These are phyloP conservation scores for Mizuhopecten yessoensis DNA, from an alignment of 1,140 invertebrate species.

Conservation along the genomic window DNA sequence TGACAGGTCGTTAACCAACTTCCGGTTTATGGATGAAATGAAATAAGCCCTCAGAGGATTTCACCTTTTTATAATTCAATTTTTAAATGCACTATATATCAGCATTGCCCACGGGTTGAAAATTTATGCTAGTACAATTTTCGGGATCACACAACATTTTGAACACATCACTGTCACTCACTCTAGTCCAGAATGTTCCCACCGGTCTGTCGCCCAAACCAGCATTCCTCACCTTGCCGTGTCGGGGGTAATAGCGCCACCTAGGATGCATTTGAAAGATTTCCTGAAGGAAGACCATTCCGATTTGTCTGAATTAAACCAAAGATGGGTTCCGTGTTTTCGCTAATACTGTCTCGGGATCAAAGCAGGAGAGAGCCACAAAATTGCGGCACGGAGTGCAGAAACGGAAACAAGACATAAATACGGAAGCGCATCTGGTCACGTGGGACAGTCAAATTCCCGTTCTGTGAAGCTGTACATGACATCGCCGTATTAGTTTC, in stretches of 20 bases:
- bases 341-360: not conserved
- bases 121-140: not conserved
- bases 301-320: constrained; percentile 25
- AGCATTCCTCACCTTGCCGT: not conserved
- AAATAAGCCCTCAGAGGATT: too few relatives aligned
- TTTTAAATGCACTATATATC: not conserved
- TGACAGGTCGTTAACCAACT: too few relatives aligned
- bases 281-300: not conserved
- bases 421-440: not conserved
- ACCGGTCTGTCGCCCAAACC: not conserved
- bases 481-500: constrained; percentile 6
- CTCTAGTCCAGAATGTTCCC: not conserved
- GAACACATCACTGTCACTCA: not conserved
- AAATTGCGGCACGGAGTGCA: not conserved
- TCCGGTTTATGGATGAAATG: too few relatives aligned
- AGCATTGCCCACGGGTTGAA: not conserved
- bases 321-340: not conserved
- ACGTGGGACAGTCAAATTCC: not conserved
- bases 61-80: too few relatives aligned
- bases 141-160: not conserved
- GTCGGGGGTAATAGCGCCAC: not conserved
- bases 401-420: not conserved
- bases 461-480: not conserved
- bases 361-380: not conserved
- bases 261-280: not conserved